These are phyloP conservation scores for Amyelois transitella DNA, from an alignment of 1,140 invertebrate genomes.

Conservation along the genomic window DNA sequence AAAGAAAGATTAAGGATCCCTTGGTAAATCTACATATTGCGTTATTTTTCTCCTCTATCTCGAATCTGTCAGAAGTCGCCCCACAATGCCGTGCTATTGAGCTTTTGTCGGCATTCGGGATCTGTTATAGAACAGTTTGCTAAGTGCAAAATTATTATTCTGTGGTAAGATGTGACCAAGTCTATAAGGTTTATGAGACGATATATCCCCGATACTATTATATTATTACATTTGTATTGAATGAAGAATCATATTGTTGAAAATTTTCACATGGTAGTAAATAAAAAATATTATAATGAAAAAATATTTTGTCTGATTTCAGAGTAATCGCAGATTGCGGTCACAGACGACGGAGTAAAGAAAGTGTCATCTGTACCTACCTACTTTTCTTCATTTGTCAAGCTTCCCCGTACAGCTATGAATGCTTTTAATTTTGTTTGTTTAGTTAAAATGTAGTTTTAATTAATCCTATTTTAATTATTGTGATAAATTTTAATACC, in stretches of 20 bases:
- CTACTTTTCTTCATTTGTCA: background rate
- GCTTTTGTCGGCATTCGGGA: background rate
- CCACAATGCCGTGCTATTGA: background rate
- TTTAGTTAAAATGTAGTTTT: background rate
- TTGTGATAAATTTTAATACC: background rate
- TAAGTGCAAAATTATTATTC: background rate
- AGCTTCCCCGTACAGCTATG: background rate
- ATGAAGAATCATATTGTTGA: too few relatives aligned
- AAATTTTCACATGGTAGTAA: too few relatives aligned
- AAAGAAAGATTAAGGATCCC: constrained; percentile 84
- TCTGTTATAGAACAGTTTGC: too few relatives aligned
- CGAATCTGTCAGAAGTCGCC: background rate
- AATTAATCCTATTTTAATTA: background rate
- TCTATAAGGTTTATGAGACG: too few relatives aligned
- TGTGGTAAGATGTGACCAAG: background rate
- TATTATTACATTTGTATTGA: too few relatives aligned
- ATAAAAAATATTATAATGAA: too few relatives aligned
- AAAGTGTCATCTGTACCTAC: background rate
- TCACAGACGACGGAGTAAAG: background rate
- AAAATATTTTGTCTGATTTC: background rate
- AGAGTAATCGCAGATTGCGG: background rate
- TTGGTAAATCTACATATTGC: background rate
- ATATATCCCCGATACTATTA: too few relatives aligned
- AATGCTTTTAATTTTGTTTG: background rate
- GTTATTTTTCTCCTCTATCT: background rate